Evolutionary conservation across 1,140 invertebrate genomes (phyloP).

Genomic region (Papilio polyxenes): DNA sequence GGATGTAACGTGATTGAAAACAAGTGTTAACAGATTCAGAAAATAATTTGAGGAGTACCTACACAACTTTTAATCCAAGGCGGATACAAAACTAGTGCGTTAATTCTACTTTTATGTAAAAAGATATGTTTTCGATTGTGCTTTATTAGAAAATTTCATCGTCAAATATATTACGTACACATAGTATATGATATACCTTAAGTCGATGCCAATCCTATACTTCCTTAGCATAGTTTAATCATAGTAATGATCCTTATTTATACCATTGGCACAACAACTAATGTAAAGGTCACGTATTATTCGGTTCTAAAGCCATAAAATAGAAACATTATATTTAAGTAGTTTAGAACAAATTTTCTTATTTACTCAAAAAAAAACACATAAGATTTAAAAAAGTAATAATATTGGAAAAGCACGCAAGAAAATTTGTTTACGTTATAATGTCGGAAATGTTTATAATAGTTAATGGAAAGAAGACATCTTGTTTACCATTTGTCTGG

Average conservation of each 20-base stretch:
- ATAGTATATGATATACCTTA: background rate
- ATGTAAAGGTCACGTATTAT: too few relatives aligned
- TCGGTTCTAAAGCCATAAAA: too few relatives aligned
- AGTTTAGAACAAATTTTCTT: too few relatives aligned
- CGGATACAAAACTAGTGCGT: too few relatives aligned
- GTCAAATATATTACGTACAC: background rate
- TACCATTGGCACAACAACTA: too few relatives aligned
- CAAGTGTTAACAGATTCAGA: background rate
- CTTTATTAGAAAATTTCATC: background rate
- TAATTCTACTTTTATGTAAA: too few relatives aligned
- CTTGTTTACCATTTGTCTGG: slow-evolving; percentile 14
- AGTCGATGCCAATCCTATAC: background rate
- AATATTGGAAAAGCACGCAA: background rate
- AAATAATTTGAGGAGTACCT: background rate
- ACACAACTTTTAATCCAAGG: too few relatives aligned
- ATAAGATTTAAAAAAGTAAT: background rate
- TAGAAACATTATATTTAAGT: too few relatives aligned
- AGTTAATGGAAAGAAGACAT: slow-evolving; percentile 13
- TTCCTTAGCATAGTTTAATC: background rate
- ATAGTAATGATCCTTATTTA: too few relatives aligned
- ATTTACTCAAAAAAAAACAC: too few relatives aligned
- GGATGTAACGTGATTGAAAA: background rate
- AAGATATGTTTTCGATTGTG: too few relatives aligned
- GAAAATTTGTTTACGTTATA: slow-evolving; percentile 10
- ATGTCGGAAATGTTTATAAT: slow-evolving; percentile 13